Conservation (phyloP, 2,888 invertebrate genomes). For the Digitonthophagus gazella region DNA sequence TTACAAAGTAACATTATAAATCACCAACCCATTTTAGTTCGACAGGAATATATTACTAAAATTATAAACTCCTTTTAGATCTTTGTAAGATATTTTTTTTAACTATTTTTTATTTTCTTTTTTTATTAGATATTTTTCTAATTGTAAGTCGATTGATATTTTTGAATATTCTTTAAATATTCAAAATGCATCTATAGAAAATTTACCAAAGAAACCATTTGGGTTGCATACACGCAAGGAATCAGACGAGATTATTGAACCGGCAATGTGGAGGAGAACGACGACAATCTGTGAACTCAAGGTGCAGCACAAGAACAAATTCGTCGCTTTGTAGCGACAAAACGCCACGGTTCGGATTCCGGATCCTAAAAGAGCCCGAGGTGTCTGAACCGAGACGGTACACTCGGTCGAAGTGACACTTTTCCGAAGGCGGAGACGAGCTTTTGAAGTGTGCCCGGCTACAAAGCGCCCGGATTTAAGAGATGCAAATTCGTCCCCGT, state of each 20-base stretch:
- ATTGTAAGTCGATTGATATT: too few species aligned
- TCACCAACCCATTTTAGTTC: neutral
- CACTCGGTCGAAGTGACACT: too few species aligned
- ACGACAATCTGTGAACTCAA: neutral
- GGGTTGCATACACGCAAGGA: neutral
- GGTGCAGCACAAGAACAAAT: neutral
- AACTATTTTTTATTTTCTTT: too few species aligned
- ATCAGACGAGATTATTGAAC: neutral
- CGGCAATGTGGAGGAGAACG: neutral
- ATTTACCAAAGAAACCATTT: neutral
- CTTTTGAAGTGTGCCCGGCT: neutral
- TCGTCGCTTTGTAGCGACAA: neutral
- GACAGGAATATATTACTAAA: too few species aligned
- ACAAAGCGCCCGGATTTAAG: neutral
- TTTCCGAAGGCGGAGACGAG: neutral
- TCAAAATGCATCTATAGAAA: neutral
- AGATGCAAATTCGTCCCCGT: neutral
- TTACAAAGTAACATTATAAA: neutral
- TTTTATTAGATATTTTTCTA: too few species aligned
- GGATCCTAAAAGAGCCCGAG: neutral
- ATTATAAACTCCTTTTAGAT: too few species aligned
- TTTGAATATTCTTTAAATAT: neutral
- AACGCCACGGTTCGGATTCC: neutral
- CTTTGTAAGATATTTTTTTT: too few species aligned
- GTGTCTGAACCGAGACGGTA: neutral